A percentile compares a stretch with the other conserved stretches of the same genome.
These are phyloP conservation scores for Hemitrygon akajei DNA, from an alignment of 2,797 vertebrate genomes.

Conservation along the genomic window DNA sequence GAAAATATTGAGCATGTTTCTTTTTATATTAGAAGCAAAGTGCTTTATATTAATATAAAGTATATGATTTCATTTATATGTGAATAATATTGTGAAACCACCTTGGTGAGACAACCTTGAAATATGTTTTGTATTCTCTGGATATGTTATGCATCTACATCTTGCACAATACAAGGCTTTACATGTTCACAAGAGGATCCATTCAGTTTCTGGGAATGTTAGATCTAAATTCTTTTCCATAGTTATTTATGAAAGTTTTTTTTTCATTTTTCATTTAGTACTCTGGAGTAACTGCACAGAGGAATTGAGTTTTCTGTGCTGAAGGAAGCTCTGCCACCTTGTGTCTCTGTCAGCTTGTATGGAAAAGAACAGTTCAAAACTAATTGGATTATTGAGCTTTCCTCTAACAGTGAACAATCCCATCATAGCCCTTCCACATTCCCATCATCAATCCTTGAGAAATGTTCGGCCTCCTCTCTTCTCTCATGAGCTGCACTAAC, in stretches of 20 bases:
- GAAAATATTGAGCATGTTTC: neutral
- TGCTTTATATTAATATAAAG: neutral
- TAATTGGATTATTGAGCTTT: neutral
- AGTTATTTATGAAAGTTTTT: neutral
- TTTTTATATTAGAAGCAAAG: neutral
- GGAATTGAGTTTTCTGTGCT: neutral
- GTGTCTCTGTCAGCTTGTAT: neutral
- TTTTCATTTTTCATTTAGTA: neutral
- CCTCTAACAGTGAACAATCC: no score
- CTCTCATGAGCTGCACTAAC: neutral
- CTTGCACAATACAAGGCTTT: neutral
- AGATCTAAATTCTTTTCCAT: neutral
- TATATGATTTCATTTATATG: neutral
- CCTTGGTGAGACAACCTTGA: neutral
- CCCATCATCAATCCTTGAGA: no score
- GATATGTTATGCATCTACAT: neutral
- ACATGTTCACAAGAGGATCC: neutral
- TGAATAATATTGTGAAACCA: neutral
- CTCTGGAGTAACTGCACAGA: neutral
- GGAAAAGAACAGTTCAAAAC: neutral
- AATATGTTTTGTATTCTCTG: neutral
- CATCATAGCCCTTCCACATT: no score
- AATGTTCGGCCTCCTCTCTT: neutral
- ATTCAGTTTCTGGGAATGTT: neutral
- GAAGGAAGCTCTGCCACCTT: neutral